Conservation (phyloP, 2,888 invertebrate species). For the Leucophora obtusa region DNA sequence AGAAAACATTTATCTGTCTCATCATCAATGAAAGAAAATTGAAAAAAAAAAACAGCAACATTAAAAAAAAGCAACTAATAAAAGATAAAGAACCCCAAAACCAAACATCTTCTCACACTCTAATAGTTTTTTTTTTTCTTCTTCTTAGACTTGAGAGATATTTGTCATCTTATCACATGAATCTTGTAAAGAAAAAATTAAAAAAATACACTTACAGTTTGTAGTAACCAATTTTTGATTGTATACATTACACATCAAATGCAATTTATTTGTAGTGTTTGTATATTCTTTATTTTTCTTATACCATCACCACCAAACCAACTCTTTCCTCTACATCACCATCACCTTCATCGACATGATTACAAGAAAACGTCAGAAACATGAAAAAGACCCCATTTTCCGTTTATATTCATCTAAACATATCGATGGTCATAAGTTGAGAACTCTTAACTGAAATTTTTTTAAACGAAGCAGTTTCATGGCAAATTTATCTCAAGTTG, state of each 20-base stretch:
- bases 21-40: conserved; percentile 16
- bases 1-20: conserved; percentile 19
- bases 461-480: no score
- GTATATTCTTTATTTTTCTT: conserved; percentile 3
- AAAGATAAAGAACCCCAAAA: neutral
- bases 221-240: conserved; percentile 39
- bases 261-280: conserved; percentile 50
- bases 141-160: conserved; percentile 46
- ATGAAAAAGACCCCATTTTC: conserved; percentile 41
- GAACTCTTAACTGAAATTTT: no score
- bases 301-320: no score
- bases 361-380: conserved; percentile 32
- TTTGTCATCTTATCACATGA: conserved; percentile 60
- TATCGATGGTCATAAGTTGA: no score
- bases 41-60: neutral
- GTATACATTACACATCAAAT: conserved; percentile 45
- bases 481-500: no score
- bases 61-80: neutral
- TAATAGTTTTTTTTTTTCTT: conserved; percentile 31
- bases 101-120: conserved; percentile 38
- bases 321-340: neutral
- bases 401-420: conserved; percentile 19
- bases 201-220: conserved; percentile 30
- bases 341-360: conserved; percentile 20
- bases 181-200: conserved; percentile 35